Base-by-base conservation (phyloP, 2,113 vertebrate species). In the Paracanthobrama guichenoti region DNA sequence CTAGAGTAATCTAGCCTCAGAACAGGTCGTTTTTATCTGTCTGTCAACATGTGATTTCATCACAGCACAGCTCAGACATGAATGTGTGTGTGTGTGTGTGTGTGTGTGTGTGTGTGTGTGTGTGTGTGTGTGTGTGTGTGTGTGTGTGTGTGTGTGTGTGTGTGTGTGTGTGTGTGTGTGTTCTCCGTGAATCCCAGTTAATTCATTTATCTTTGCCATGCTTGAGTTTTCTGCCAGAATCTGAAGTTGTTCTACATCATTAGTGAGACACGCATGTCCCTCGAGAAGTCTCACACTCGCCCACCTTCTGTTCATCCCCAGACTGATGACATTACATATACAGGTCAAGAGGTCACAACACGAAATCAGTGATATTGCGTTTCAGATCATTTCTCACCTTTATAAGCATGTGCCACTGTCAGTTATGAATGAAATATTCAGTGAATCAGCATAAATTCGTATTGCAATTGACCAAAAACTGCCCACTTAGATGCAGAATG, bases 1-100 rank as follows among this genome's bases (percentile, higher is more conserved):
- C n/a, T 78, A 86, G 91, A 88, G 90, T 93, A 94, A 94, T 94
- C 92, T 89, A 89, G 91, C 86, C 92, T 92, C 92, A 92, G 91
- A 92, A 91, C 89, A 79, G 53, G 77, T 92, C 92, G 91, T 93
- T 93, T 92, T 90, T 93, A 91, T 93, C 91, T 91, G 85, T 91
- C 89, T 84, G 88, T 82, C 85, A 90, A 87, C 90, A 90, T 91
- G 82, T 89, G 64, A 81, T 91, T 88, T 91, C 88, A 93, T 93
- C 89, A 88, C 85, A 78, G 91, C 88, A 90, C 89, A 90, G 86
- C 84, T 53, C 74, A 2, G 64, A 76, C 75, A 75, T 39, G 39
- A 7, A 6, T 82, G 67, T 81, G 28, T 80, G 24, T 83, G 55
- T 88, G 69, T 72, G 48, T 82, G 60, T 76, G 76, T 81, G 83